Base-by-base conservation (phyloP, 2,797 vertebrate species). In the Delichon dasypus region DNA sequence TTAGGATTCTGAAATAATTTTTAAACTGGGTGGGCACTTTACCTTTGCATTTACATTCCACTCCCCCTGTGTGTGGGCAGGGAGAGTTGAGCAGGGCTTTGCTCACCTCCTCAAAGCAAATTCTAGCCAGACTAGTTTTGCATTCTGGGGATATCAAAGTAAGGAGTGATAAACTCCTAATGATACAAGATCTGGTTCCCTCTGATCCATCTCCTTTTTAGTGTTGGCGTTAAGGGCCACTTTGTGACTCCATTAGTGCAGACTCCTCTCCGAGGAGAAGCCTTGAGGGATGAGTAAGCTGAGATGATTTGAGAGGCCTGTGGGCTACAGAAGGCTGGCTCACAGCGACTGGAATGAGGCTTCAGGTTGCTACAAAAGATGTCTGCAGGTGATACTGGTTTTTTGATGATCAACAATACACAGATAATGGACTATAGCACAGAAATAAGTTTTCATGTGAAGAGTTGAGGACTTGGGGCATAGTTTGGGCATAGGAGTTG, bases 201-300 rank as follows among this genome's bases (percentile, higher is more conserved):
- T 42, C 14, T 84, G 81, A 89, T 83, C 36, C 7, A 2, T 75
- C 47, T 80, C 65, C 54, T 48, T 65, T 73, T 62, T n/a, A 27
- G 51, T 65, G 57, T 2, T 77, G 58, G 55, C 14, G 6, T 83
- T 80, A 38, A 76, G 90, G 85, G 62, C 65, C 22, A 55, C 64
- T 93, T 65, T 72, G 78, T 94, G 94, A 91, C 54, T 95, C 58
- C 58, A 17, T 81, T 88, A 68, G 68, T n/a, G 44, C 14, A 88
- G 82, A 13, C 47, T 45, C 44, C 47, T 45, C 55, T 84, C 40
- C 85, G 84, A 60, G 55, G 74, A 79, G 53, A 81, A 88, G 88
- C 80, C 70, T 75, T 36, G 42, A 78, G 91, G 79, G 72, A 55
- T 94, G 93, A 95, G 54, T 92, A 85, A 91, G 8, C 47, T 40